phyloP scores from a whole-genome alignment of 2,797 vertebrate species.

The Australoheros facetus region DNA sequence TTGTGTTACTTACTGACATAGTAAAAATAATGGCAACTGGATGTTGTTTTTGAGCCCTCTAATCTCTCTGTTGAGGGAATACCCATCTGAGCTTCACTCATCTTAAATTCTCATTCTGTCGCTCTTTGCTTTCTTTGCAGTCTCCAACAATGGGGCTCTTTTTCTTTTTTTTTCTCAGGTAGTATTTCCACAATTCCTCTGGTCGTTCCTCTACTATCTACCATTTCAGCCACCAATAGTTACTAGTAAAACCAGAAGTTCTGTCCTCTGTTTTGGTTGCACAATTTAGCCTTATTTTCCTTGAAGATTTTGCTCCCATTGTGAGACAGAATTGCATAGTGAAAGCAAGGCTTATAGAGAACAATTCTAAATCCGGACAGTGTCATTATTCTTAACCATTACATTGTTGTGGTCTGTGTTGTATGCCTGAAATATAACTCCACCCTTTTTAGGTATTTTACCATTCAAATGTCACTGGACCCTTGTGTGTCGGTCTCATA shows the following conservation, averaged over 20 bases:
- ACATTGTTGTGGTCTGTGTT: background rate
- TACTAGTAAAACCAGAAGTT: background rate
- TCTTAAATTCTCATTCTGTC: background rate
- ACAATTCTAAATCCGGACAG: background rate
- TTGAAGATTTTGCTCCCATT: background rate
- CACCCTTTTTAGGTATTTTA: background rate
- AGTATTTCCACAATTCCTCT: background rate
- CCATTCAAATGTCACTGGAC: too few species aligned
- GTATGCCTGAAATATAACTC: background rate
- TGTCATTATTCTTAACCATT: background rate
- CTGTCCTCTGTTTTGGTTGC: background rate
- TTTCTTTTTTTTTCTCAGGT: background rate
- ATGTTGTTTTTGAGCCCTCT: background rate
- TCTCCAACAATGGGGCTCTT: background rate
- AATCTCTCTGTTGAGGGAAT: too few species aligned
- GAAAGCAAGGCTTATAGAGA: background rate
- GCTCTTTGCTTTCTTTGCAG: background rate
- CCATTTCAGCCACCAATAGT: background rate
- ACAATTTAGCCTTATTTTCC: background rate
- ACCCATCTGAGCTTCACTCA: background rate
- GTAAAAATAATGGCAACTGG: background rate
- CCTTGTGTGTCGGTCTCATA: background rate
- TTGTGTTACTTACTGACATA: background rate
- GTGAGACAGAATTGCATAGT: background rate
- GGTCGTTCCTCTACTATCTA: background rate